Percentiles rank a stretch among this genome's conserved stretches.
Conservation (phyloP, 2,113 vertebrate genomes). For the Formicarius rufipectus region DNA sequence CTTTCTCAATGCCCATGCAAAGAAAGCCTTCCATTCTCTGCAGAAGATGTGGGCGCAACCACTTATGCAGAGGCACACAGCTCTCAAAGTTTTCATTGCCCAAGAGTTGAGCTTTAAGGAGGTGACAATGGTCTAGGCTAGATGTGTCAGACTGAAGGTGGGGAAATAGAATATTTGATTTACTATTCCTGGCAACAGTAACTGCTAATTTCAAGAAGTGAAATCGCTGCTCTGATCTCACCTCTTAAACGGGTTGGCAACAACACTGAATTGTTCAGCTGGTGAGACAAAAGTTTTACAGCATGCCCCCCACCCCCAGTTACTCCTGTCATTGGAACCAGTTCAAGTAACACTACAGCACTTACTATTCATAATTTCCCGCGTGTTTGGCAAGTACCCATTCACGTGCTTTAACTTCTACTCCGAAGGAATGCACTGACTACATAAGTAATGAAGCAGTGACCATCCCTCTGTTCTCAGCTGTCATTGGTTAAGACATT, state of each 20-base stretch:
- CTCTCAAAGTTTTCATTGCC: neutral
- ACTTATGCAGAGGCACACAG: neutral
- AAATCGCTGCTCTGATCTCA: neutral
- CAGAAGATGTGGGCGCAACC: neutral
- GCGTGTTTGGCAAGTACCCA: neutral
- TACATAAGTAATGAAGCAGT: neutral
- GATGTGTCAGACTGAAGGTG: neutral
- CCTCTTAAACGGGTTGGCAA: neutral
- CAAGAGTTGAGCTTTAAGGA: neutral
- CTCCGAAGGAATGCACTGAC: neutral
- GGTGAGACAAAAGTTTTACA: neutral
- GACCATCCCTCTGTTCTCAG: neutral
- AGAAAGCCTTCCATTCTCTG: neutral
- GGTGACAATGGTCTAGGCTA: neutral
- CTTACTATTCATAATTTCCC: neutral
- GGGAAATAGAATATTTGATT: rapidly evolving
- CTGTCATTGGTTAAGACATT: neutral
- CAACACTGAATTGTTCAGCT: neutral
- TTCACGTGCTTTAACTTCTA: rapidly evolving
- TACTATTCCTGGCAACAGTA: neutral
- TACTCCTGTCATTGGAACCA: neutral
- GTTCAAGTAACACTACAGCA: neutral
- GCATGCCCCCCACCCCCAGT: neutral
- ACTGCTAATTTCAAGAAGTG: neutral
- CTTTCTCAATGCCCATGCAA: neutral